Evolutionary conservation across 2,797 vertebrate species (phyloP).

Genomic region (Naso thynnoides): DNA sequence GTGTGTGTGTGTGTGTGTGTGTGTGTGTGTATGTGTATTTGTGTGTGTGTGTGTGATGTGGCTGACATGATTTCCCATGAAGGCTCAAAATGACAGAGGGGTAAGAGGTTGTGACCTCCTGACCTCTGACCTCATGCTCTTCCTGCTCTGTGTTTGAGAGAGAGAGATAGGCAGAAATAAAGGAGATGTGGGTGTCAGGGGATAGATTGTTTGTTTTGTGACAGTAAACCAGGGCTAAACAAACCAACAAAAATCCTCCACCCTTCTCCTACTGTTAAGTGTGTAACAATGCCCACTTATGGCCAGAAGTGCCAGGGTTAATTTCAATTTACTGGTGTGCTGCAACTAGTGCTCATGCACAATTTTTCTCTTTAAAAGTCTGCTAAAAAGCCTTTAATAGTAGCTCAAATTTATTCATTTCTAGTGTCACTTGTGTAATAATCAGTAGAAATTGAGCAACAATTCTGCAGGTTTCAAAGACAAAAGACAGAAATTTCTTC

Average conservation of each 20-base stretch:
- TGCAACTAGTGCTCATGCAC: not conserved
- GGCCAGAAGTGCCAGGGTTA: not conserved
- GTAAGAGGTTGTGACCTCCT: conserved; percentile 64
- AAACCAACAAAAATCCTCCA: conserved; percentile 29
- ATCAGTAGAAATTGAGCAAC: not conserved
- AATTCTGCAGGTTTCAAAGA: no score
- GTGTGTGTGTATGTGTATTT: conserved; percentile 29
- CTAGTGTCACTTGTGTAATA: not conserved
- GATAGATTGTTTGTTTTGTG: conserved; percentile 46
- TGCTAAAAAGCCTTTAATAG: not conserved
- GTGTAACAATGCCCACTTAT: not conserved
- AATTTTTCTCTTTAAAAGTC: not conserved
- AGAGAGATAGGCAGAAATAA: conserved; percentile 35
- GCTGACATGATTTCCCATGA: conserved; percentile 72
- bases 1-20: conserved; percentile 33
- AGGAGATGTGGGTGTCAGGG: not conserved
- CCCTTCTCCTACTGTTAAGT: not conserved
- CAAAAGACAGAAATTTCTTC: no score
- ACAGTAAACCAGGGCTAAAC: conserved; percentile 36
- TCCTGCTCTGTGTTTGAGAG: conserved; percentile 62
- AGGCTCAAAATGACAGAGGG: conserved; percentile 63
- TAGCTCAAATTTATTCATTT: not conserved
- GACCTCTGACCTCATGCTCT: conserved; percentile 60
- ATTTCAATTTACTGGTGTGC: not conserved
- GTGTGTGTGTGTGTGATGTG: conserved; percentile 33